Evolutionary conservation across 2,888 invertebrate species (phyloP), one percentile per base, ranked within the genome.

Genomic region (Pegoplata infirma): DNA sequence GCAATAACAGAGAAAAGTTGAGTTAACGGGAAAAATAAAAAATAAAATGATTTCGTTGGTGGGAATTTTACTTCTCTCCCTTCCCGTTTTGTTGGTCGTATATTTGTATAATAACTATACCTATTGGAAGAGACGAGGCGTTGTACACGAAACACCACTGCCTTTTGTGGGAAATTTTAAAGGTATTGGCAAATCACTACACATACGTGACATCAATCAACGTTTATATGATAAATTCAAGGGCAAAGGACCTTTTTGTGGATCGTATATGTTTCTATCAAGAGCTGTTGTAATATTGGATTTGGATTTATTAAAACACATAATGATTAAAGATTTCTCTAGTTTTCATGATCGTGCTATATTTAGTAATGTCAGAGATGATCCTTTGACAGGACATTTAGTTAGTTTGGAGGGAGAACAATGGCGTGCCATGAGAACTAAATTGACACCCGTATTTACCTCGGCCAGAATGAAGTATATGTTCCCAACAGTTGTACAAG

Each of bases 381-480:
- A 90, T 81, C 90, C 90, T 0, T 36, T 90, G 2, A 82, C 85
- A 0, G 88, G 82, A 0, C 85, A 89, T 79, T 79, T 90, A 5
- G 82, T 89, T 5, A 81, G 82, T 12, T 64, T 89, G 21, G 88
- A 87, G 2, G 90, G 90, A 1, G 84, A 86, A 1, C 86, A 89
- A 56, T 91, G 91, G 91, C 90, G 88, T 56, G 84, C 85, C 14
- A 81, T 91, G 49, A 84, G 91, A 12, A 82, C 85, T 0, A 90
- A 90, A 58, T 72, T 91, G 23, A 89, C 90, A 0, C 90, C 91
- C 0, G 89, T 90, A 0, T 91, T 91, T 64, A 90, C 90, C 1
- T 88, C 90, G 0, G 90, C 90, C 5, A 91, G 90, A 82, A 90
- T 91, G 86, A 91, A 90, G 78, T 86, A 84, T 23, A 91, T 91